Base-by-base conservation (phyloP, 1,140 invertebrate genomes). In the Thrips palmi region DNA sequence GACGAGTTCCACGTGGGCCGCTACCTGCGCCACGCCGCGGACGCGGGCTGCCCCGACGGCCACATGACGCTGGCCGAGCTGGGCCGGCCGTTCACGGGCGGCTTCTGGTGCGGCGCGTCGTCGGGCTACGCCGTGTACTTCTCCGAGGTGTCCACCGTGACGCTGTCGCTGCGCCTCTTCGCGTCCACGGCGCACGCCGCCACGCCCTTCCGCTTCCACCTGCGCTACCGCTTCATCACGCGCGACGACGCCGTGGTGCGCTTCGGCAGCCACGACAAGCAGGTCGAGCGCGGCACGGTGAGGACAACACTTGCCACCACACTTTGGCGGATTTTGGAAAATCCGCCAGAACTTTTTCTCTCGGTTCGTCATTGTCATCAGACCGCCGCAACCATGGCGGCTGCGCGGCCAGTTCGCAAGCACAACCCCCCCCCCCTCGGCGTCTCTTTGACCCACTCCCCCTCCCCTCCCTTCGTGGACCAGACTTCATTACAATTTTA, bases 21-120 rank as follows among this genome's bases (percentile, higher is more conserved):
- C 29, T 74, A 79, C 49, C 75, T 79, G 6, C 46, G 53, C 22
- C 60, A 56, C 23, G 57, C 60, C 46, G 39, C 65, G 51, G 52
- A 75, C 60, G 57, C n/a, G n/a, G 71, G 67, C 30, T 83, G 79
- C 52, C 77, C 78, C 0, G 78, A 83, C 48, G 80, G 81, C n/a
- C 80, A 77, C 55, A 77, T 84, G 68, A 76, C 83, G 56, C 57
- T 84, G 28, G 74, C 77, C 32, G 81, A 84, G 60, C 60, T 84
- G 39, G 78, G 78, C 15, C 64, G 77, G 32, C 77, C 79, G 14
- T 83, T 82, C 55, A 81, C 78, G 4, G 77, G 79, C 33, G 80
- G 81, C 33, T 82, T 74, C 2, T 86, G 80, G 80, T 86, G 81
- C 49, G 81, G 80, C 17, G 62, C 68, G 18, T 71, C 77, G 10